Evolutionary conservation across 2,888 invertebrate genomes (phyloP), one percentile per base, ranked within the genome.

Genomic region (Netelia melanura): DNA sequence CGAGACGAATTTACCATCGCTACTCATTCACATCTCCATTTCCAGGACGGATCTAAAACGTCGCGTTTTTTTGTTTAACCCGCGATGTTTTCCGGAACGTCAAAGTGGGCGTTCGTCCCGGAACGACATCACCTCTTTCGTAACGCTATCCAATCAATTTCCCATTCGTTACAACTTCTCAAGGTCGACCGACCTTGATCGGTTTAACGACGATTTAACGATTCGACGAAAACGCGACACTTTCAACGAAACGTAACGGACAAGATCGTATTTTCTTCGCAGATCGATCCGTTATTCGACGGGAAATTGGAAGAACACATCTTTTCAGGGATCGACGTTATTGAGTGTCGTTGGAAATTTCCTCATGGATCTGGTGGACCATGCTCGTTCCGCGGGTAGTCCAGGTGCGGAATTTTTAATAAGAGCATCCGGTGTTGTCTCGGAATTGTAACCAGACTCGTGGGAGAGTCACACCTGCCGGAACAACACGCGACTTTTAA

Each of bases 101-200:
- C 68, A 82, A 70, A 82, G 77, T 74, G 58, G 82, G 11, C 56
- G 54, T n/a, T 58, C 44, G 30, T 70, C 67, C 52, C 67, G 44
- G 17, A 64, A 52, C 52, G 52, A 64, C 68, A 76, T 75, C 44
- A 30, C 64, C 48, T 25, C 56, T 62, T 21, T 10, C 52, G 48
- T 30, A 38, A n/a, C n/a, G 10, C 21, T 48, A 11, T 14, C n/a
- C 58, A 58, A 67, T 64, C 44, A 61, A 67, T 67, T 72, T 65
- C 43, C 58, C 44, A 54, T 78, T 76, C 62, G 67, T 72, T 74
- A 78, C 68, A 38, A 38, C 38, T 38, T 43, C 67, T 68, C 72
- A 61, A 61, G 61, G 67, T 76, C 70, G 9, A 38, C 17, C 68
- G 52, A 54, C 70, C 54, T 72, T 48, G 67, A 82, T 48, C 76